phyloP scores from a whole-genome alignment of 1,140 invertebrate species.

The Scylla paramamosain region DNA sequence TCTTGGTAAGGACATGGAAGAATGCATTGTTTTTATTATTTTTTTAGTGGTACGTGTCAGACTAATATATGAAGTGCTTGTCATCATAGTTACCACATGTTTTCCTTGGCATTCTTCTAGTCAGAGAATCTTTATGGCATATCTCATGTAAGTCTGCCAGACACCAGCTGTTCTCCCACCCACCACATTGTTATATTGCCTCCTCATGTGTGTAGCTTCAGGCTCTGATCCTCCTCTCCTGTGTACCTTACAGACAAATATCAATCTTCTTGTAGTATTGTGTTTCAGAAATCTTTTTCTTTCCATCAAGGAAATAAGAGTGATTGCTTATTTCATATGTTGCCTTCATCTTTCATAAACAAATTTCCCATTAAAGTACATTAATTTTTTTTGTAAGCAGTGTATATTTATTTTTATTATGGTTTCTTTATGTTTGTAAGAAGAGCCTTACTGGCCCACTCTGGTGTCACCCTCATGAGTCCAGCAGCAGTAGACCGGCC shows the following conservation, averaged over 20 bases:
- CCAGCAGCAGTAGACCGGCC: not conserved
- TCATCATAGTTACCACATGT: slow-evolving; percentile 68
- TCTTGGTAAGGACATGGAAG: slow-evolving; percentile 59
- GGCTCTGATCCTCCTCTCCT: no score
- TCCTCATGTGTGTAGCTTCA: no score
- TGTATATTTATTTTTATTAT: not conserved
- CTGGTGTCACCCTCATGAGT: not conserved
- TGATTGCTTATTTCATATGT: no score
- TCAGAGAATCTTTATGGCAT: slow-evolving; percentile 54
- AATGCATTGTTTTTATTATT: slow-evolving; percentile 4
- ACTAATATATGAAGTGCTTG: slow-evolving; percentile 57
- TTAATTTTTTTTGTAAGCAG: not conserved
- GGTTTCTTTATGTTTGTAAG: not conserved
- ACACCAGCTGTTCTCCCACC: not conserved
- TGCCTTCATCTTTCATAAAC: no score
- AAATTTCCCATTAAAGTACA: no score
- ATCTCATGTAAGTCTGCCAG: not conserved
- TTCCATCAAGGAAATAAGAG: no score
- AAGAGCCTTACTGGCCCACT: not conserved
- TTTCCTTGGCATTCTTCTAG: slow-evolving; percentile 64
- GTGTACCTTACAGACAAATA: no score
- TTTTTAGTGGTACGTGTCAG: slow-evolving; percentile 60
- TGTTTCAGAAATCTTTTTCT: no score
- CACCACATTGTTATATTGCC: no score
- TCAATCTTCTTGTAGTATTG: no score